Evolutionary conservation across 2,113 vertebrate species (phyloP).

Genomic region (Nycticebus coucang): DNA sequence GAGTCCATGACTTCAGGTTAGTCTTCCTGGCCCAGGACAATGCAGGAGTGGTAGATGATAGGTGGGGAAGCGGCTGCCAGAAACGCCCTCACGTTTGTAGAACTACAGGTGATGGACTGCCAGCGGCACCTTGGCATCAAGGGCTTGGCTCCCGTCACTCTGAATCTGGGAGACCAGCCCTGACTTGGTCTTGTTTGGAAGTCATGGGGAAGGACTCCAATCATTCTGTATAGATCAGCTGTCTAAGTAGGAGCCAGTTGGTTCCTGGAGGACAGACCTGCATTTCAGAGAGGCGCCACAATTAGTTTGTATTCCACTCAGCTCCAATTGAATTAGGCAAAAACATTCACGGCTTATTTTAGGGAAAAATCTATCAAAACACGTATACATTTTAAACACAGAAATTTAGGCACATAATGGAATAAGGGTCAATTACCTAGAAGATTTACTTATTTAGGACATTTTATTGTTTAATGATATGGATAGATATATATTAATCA

Average conservation of each 20-base stretch:
- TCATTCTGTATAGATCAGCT: not conserved
- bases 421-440: conserved; percentile 25
- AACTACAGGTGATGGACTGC: not conserved
- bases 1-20: not conserved
- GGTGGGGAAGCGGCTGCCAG: not conserved
- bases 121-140: not conserved
- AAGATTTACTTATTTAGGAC: not conserved
- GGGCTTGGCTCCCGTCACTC: not conserved
- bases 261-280: not conserved
- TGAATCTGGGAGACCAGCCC: not conserved
- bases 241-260: not conserved
- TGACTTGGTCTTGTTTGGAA: conserved; percentile 1
- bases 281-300: not conserved
- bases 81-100: not conserved
- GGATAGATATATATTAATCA: not conserved
- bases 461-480: conserved; percentile 13
- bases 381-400: not conserved
- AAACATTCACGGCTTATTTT: not conserved
- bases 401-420: not conserved
- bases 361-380: not conserved
- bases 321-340: not conserved
- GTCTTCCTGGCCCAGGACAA: not conserved
- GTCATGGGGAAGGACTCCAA: not conserved
- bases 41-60: not conserved
- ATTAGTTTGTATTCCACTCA: not conserved